Percentiles rank a stretch among this genome's conserved stretches.
These are phyloP conservation scores for Odontamblyopus rebecca DNA, from an alignment of 2,797 vertebrate genomes.

Conservation along the genomic window DNA sequence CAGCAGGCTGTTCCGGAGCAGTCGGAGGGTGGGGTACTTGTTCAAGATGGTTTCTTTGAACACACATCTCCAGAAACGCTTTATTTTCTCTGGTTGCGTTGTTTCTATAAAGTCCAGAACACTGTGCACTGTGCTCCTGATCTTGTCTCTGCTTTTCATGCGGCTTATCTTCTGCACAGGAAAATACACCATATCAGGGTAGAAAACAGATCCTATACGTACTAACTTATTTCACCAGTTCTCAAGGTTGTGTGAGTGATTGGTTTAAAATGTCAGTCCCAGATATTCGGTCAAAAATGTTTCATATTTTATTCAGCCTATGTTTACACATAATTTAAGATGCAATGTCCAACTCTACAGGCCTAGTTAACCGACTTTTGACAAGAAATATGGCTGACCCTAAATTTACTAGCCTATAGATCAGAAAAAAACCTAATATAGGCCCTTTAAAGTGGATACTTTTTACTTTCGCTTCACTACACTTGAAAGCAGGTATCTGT, in stretches of 20 bases:
- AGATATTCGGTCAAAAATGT: too few relatives aligned
- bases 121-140: slow-evolving; percentile 48
- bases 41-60: slow-evolving; percentile 62
- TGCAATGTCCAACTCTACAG: too few relatives aligned
- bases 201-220: not conserved
- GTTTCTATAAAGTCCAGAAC: slow-evolving; percentile 68
- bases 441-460: too few relatives aligned
- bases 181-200: not conserved
- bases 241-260: not conserved
- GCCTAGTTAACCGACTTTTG: too few relatives aligned
- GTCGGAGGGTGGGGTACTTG: slow-evolving; percentile 52
- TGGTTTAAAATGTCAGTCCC: too few relatives aligned
- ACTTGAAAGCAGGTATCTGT: too few relatives aligned
- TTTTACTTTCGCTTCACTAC: too few relatives aligned
- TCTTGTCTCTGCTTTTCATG: slow-evolving; percentile 50
- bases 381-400: too few relatives aligned
- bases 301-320: too few relatives aligned
- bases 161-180: slow-evolving; percentile 59
- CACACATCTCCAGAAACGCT: slow-evolving; percentile 62
- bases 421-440: too few relatives aligned
- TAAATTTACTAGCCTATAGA: too few relatives aligned
- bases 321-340: too few relatives aligned
- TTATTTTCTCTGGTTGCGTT: slow-evolving; percentile 20
- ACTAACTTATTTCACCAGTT: not conserved
- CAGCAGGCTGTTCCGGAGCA: slow-evolving; percentile 55